These are phyloP conservation scores for Carlito syrichta DNA, from an alignment of 2,113 vertebrate genomes.

Conservation along the genomic window DNA sequence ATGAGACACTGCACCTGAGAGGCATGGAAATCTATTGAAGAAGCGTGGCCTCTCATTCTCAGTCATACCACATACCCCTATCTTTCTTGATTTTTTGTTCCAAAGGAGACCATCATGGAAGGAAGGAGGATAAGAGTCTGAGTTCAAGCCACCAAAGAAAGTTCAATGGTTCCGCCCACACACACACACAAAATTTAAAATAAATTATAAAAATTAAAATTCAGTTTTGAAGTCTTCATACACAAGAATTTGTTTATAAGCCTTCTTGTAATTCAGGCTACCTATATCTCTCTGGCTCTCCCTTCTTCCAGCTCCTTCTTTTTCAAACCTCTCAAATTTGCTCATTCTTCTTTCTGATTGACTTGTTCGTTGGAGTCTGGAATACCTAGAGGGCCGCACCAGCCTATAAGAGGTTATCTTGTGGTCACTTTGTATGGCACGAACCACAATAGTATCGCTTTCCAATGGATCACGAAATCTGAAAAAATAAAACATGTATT, in stretches of 20 bases:
- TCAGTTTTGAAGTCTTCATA: background rate
- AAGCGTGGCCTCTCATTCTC: background rate
- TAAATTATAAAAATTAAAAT: too few relatives aligned
- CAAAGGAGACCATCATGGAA: background rate
- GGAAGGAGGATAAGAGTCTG: background rate
- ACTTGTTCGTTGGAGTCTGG: constrained; percentile 42
- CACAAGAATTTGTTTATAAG: background rate
- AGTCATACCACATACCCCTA: background rate
- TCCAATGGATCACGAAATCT: constrained; percentile 87
- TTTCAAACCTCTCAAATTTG: constrained; percentile 64
- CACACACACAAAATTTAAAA: too few relatives aligned
- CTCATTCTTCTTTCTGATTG: constrained; percentile 31
- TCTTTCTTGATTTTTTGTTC: background rate
- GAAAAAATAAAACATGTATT: constrained; percentile 45
- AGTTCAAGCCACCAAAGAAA: background rate
- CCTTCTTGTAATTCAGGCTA: constrained; percentile 33
- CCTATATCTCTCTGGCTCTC: constrained; percentile 67
- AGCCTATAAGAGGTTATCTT: constrained; percentile 89
- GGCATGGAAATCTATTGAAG: too few relatives aligned
- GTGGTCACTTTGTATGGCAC: constrained; percentile 85
- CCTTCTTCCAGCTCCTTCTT: constrained; percentile 30
- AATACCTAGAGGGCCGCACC: constrained; percentile 65
- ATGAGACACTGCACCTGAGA: too few relatives aligned
- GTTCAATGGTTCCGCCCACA: background rate
- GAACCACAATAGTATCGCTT: constrained; percentile 83